phyloP scores from a whole-genome alignment of 2,797 vertebrate species.

The Buceros bicornis region DNA sequence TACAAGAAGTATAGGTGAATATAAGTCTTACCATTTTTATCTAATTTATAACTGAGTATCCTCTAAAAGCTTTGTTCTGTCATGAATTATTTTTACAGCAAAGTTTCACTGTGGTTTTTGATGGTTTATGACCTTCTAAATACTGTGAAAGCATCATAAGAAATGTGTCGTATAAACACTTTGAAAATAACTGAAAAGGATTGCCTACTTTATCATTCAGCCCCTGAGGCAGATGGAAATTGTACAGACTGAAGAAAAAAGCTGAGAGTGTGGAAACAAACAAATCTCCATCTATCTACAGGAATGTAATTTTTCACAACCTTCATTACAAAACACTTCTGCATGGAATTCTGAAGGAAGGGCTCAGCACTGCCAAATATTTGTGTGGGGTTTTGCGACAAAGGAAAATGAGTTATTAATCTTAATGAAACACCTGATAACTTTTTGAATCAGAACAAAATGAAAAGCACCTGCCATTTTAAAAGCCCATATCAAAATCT shows the following conservation, averaged over 20 bases:
- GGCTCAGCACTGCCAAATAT: background rate
- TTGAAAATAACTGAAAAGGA: conserved; percentile 61
- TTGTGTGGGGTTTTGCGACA: background rate
- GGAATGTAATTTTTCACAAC: conserved; percentile 35
- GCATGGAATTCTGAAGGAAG: conserved; percentile 17
- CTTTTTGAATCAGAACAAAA: conserved; percentile 2
- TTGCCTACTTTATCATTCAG: conserved; percentile 24
- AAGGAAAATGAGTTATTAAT: conserved; percentile 40
- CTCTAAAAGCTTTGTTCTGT: conserved; percentile 51
- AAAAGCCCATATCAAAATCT: background rate
- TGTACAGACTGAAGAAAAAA: conserved; percentile 20
- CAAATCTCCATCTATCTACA: conserved; percentile 25
- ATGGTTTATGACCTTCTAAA: conserved; percentile 63
- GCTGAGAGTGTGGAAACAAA: background rate
- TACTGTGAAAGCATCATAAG: conserved; percentile 59
- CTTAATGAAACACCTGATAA: conserved; percentile 20
- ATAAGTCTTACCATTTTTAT: conserved; percentile 15
- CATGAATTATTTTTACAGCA: conserved; percentile 29
- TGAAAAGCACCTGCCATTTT: background rate
- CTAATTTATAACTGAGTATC: conserved; percentile 56
- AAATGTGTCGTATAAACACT: background rate
- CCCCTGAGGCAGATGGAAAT: conserved; percentile 49
- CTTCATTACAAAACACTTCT: conserved; percentile 45
- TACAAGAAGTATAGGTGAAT: conserved; percentile 37
- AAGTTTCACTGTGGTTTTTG: conserved; percentile 30